phyloP scores from a whole-genome alignment of 2,797 vertebrate genomes.

The Pangasius krempfi region DNA sequence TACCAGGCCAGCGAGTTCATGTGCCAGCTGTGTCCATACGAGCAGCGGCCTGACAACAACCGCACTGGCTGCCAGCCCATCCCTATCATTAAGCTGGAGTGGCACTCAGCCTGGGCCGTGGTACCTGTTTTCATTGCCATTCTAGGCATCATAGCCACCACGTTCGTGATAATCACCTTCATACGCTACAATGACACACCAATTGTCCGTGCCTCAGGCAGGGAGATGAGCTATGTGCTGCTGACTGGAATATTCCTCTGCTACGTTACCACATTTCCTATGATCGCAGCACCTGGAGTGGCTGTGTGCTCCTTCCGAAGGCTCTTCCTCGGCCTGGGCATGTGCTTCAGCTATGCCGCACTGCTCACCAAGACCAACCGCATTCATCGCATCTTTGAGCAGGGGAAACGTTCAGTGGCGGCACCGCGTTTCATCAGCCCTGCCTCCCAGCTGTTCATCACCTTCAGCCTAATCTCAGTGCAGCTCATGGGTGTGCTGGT shows the following conservation, averaged over 20 bases:
- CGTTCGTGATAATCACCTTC: slow-evolving; percentile 88
- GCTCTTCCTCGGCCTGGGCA: slow-evolving; percentile 91
- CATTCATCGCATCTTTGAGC: slow-evolving; percentile 96
- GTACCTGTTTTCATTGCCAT: slow-evolving; percentile 90
- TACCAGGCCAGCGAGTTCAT: slow-evolving; percentile 87
- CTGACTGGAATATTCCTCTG: slow-evolving; percentile 95
- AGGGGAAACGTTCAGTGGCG: slow-evolving; percentile 90
- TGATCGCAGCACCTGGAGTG: slow-evolving; percentile 88
- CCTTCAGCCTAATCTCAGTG: slow-evolving; percentile 91
- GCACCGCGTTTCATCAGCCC: slow-evolving; percentile 93
- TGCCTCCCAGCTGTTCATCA: slow-evolving; percentile 91
- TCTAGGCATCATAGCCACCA: slow-evolving; percentile 88
- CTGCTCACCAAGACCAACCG: slow-evolving; percentile 97
- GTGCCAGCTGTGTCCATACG: slow-evolving; percentile 90
- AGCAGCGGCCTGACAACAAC: slow-evolving; percentile 85
- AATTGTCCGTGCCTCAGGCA: slow-evolving; percentile 89
- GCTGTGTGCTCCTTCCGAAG: slow-evolving; percentile 89
- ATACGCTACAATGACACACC: slow-evolving; percentile 90
- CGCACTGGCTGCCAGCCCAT: slow-evolving; percentile 89
- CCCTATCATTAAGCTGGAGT: slow-evolving; percentile 92
- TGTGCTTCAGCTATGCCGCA: slow-evolving; percentile 95
- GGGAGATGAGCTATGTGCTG: slow-evolving; percentile 93
- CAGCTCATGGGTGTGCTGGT: slow-evolving; percentile 91
- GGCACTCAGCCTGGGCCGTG: slow-evolving; percentile 93
- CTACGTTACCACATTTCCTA: slow-evolving; percentile 91